phyloP scores from a whole-genome alignment of 2,113 vertebrate genomes.

The Syrrhaptes paradoxus region DNA sequence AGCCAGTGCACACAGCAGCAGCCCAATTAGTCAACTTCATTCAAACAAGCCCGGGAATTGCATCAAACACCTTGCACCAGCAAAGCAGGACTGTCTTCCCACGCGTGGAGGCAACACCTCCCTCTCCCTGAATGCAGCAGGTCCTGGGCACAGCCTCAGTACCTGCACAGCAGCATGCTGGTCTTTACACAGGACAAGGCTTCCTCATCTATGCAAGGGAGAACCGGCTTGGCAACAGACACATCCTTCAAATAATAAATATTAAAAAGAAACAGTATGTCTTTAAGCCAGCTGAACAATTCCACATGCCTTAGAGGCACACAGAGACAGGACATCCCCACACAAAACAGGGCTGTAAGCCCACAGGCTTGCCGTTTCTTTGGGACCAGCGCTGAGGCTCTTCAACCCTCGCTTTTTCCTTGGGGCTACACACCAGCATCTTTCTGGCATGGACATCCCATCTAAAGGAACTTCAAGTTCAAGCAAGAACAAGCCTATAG shows the following conservation, averaged over 20 bases:
- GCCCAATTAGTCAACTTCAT: neutral
- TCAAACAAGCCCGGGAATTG: neutral
- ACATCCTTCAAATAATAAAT: neutral
- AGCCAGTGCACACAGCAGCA: neutral
- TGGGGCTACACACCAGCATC: neutral
- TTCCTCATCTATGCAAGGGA: neutral
- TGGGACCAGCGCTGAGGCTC: fast-evolving
- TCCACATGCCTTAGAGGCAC: neutral
- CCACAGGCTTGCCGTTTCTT: neutral
- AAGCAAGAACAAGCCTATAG: neutral
- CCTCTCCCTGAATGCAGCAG: fast-evolving
- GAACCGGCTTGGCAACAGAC: neutral
- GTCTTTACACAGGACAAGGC: fast-evolving
- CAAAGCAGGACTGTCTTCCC: neutral
- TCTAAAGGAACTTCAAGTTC: neutral
- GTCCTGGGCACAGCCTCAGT: neutral
- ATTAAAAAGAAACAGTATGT: neutral
- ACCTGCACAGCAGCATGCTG: fast-evolving
- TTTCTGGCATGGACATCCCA: neutral
- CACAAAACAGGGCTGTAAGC: fast-evolving
- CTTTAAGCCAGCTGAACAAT: neutral
- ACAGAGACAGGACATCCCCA: neutral
- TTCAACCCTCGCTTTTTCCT: neutral
- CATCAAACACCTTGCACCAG: neutral
- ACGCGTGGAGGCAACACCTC: fast-evolving